Conservation (phyloP, 2,113 vertebrate genomes). For the Odobenus rosmarus region DNA sequence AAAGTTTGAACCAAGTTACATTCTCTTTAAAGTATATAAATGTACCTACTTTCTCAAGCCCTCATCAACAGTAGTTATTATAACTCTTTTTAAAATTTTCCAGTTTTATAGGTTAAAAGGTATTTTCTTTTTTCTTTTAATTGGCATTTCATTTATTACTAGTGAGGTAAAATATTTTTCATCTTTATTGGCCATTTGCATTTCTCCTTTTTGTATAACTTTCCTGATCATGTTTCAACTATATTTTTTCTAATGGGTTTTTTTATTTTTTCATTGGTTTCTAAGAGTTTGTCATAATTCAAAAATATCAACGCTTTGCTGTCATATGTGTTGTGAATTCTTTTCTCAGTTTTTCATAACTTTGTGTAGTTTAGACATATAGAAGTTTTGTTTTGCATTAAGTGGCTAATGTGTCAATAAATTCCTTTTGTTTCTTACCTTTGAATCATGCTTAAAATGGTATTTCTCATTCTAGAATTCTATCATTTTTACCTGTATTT, state of each 20-base stretch:
- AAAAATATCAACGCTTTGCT: conserved; percentile 8
- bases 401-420: neutral
- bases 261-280: neutral
- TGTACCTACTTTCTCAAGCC: conserved; percentile 30
- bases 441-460: neutral
- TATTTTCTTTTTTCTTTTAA: conserved; percentile 64
- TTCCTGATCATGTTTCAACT: conserved; percentile 24
- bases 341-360: conserved; percentile 10
- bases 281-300: neutral
- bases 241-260: neutral
- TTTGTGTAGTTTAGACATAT: neutral
- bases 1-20: conserved; percentile 18
- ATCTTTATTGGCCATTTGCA: conserved; percentile 23
- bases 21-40: conserved; percentile 40
- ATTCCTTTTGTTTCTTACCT: conserved; percentile 33
- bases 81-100: conserved; percentile 54
- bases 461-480: conserved; percentile 20
- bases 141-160: conserved; percentile 42
- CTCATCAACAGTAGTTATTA: conserved; percentile 37
- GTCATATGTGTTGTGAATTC: neutral
- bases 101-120: conserved; percentile 55
- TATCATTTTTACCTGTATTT: conserved; percentile 1
- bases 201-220: conserved; percentile 7
- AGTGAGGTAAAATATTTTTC: conserved; percentile 44
- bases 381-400: conserved; percentile 24